These are phyloP conservation scores for Pteria penguin DNA, from an alignment of 2,888 invertebrate genomes.

Conservation along the genomic window DNA sequence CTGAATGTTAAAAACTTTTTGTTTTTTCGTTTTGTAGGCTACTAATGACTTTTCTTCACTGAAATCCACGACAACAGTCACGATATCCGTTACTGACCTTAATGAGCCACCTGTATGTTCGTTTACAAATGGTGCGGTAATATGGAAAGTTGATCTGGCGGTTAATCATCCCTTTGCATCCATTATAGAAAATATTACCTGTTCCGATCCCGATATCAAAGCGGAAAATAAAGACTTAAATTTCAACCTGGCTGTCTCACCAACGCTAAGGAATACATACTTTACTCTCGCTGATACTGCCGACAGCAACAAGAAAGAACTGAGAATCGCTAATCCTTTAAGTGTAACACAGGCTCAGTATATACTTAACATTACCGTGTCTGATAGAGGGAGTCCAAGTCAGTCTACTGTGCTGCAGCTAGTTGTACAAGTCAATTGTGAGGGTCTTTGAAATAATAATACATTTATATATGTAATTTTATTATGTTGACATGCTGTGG, in stretches of 20 bases:
- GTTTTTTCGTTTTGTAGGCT: not conserved
- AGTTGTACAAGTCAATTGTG: slow-evolving; percentile 1
- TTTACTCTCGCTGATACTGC: not conserved
- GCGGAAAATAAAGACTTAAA: slow-evolving; percentile 7
- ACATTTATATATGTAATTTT: too few species aligned
- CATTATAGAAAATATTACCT: slow-evolving; percentile 1
- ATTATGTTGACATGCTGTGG: too few species aligned
- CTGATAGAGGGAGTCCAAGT: not conserved
- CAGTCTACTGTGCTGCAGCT: not conserved
- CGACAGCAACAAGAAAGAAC: not conserved
- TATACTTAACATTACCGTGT: not conserved
- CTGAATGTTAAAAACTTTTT: too few species aligned
- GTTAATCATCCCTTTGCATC: slow-evolving; percentile 10
- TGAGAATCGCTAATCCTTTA: not conserved
- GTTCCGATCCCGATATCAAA: slow-evolving; percentile 21
- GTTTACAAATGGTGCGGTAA: not conserved
- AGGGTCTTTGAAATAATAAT: too few species aligned
- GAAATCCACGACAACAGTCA: not conserved
- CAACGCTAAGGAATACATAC: not conserved
- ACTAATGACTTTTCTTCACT: not conserved
- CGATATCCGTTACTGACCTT: not conserved
- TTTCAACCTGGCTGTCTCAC: not conserved
- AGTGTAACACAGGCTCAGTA: not conserved
- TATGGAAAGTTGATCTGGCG: not conserved
- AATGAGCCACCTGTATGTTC: slow-evolving; percentile 15